Conservation (phyloP, 2,888 invertebrate species). For the Leuctra nigra region DNA sequence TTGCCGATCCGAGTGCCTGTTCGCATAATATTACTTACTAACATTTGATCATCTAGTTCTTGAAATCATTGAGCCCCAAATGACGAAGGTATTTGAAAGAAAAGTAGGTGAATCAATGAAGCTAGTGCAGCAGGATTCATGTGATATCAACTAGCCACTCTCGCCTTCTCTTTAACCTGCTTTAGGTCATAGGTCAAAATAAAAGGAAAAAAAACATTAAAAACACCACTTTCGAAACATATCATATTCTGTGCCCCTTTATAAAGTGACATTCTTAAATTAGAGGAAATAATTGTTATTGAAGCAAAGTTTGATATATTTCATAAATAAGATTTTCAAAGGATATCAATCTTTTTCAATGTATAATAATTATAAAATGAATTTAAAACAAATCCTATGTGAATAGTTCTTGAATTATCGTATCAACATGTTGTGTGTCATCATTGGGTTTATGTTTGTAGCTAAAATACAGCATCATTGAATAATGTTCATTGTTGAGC, state of each 20-base stretch:
- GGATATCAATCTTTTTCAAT: constrained; percentile 25
- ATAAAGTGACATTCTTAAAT: constrained; percentile 53
- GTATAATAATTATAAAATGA: constrained; percentile 21
- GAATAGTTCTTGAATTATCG: constrained; percentile 22
- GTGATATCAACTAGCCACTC: constrained; percentile 40
- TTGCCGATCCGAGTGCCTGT: constrained; percentile 8
- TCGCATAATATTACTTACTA: neutral
- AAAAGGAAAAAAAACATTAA: constrained; percentile 53
- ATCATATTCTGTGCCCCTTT: constrained; percentile 72
- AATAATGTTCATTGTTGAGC: too few relatives aligned
- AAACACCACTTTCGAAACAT: constrained; percentile 50
- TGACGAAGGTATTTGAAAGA: neutral
- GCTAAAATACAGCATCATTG: neutral
- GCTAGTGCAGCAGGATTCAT: constrained; percentile 27
- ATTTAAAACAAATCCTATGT: constrained; percentile 23
- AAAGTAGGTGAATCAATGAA: constrained; percentile 1
- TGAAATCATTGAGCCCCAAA: constrained; percentile 6
- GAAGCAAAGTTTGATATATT: constrained; percentile 44
- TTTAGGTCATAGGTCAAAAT: constrained; percentile 44
- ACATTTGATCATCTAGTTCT: neutral
- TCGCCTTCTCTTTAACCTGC: constrained; percentile 43
- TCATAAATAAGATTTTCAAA: constrained; percentile 43
- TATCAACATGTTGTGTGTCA: neutral
- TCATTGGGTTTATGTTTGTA: neutral
- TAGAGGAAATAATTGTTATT: constrained; percentile 34